Conservation (phyloP, 35 echinoderm and acorn worm genomes). For the Stichopus chloronotus region DNA sequence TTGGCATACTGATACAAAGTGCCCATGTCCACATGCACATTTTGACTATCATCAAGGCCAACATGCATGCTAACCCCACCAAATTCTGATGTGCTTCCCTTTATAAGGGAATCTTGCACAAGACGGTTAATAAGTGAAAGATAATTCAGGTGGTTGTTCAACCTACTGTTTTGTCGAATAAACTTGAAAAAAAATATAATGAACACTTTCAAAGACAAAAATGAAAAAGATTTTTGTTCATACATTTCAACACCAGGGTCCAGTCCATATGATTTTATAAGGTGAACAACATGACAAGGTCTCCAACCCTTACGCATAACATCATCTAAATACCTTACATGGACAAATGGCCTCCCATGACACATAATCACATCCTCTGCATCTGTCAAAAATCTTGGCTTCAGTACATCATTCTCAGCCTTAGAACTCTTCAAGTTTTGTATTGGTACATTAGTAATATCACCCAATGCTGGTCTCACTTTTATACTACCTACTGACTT, state of each 20-base stretch:
- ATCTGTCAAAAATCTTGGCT: too few relatives aligned
- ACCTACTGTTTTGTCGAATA: background rate
- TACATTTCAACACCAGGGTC: background rate
- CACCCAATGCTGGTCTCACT: too few relatives aligned
- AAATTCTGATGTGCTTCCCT: background rate
- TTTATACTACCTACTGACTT: too few relatives aligned
- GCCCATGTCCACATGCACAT: background rate
- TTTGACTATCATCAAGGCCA: conserved; percentile 20
- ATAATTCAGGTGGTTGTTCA: background rate
- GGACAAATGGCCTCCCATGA: background rate
- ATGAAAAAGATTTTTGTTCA: background rate
- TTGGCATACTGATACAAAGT: background rate
- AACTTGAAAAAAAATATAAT: conserved; percentile 6
- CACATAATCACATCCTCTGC: background rate
- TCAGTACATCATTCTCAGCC: too few relatives aligned
- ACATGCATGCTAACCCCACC: background rate
- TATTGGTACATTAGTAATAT: too few relatives aligned
- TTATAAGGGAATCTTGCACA: background rate
- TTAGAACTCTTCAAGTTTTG: too few relatives aligned
- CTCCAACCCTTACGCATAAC: background rate
- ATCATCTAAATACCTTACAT: background rate
- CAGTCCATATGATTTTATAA: background rate
- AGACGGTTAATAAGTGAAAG: background rate
- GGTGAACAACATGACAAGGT: background rate
- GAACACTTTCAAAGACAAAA: conserved; percentile 25